Conservation (phyloP, 2,797 vertebrate species). For the Oophaga sylvatica region DNA sequence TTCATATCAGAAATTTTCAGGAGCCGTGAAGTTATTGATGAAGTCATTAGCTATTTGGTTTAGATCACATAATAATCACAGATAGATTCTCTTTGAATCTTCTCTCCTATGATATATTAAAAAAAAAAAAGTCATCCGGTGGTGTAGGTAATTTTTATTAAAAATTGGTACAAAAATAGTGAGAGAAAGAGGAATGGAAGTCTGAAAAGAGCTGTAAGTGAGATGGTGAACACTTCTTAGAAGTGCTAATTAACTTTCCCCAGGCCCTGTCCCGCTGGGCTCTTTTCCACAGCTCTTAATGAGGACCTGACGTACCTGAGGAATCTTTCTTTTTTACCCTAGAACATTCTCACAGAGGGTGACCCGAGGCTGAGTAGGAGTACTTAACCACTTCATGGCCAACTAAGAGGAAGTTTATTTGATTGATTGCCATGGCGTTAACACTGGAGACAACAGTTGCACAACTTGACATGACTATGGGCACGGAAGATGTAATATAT, state of each 20-base stretch:
- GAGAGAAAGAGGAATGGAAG: constrained; percentile 32
- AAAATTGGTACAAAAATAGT: constrained; percentile 38
- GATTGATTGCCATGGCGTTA: not conserved
- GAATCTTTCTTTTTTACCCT: constrained; percentile 54
- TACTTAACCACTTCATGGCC: constrained; percentile 43
- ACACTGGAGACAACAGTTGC: not conserved
- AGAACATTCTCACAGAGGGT: constrained; percentile 55
- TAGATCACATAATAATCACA: not conserved
- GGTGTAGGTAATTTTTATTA: not conserved
- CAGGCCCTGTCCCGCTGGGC: constrained; percentile 52
- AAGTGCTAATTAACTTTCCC: constrained; percentile 61
- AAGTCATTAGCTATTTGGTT: not conserved
- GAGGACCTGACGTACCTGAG: constrained; percentile 58
- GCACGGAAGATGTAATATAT: not conserved
- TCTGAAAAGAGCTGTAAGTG: constrained; percentile 29
- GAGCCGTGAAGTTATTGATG: not conserved
- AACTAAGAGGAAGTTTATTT: not conserved
- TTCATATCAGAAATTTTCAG: not conserved
- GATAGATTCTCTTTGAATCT: not conserved
- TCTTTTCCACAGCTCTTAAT: constrained; percentile 54
- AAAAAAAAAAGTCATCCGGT: not conserved
- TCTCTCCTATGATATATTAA: not conserved
- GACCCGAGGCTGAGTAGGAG: constrained; percentile 17
- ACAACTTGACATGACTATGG: not conserved
- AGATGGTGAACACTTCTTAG: constrained; percentile 51